Evolutionary conservation across 2,888 invertebrate genomes (phyloP).

Genomic region (Phyllotreta striolata): DNA sequence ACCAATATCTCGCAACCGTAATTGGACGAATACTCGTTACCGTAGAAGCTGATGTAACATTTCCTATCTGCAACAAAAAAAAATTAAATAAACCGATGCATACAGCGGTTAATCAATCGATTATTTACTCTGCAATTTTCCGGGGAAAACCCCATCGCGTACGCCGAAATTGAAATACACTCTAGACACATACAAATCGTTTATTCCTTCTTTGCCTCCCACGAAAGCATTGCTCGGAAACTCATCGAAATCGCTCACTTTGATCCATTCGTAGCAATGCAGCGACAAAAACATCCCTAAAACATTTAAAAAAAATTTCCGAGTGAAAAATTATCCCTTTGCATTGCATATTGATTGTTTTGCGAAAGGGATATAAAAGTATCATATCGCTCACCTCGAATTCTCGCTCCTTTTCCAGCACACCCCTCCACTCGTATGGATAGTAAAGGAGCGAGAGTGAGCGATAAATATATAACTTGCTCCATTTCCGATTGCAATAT

Average conservation of each 20-base stretch:
- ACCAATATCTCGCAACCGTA: conserved; percentile 6
- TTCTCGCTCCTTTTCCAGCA: no score
- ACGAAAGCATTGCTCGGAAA: neutral
- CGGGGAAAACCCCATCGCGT: conserved; percentile 1
- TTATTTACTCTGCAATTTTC: conserved; percentile 10
- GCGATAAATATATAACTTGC: no score
- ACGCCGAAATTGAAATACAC: conserved; percentile 6
- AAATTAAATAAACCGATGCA: neutral
- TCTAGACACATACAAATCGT: neutral
- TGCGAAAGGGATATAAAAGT: no score
- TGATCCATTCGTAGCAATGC: conserved; percentile 6
- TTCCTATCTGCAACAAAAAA: neutral
- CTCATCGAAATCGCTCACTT: neutral
- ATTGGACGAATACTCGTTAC: conserved; percentile 8
- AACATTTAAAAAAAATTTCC: neutral
- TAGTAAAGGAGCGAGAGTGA: no score
- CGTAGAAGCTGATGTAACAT: conserved; percentile 8
- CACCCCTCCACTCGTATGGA: no score
- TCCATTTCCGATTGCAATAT: no score
- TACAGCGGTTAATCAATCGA: neutral
- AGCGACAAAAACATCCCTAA: neutral
- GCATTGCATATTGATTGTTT: no score
- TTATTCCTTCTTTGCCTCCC: neutral
- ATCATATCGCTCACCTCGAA: no score
- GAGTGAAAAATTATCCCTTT: no score